These are phyloP conservation scores for Branchellion lobata DNA, from an alignment of 2,888 invertebrate species.

Conservation along the genomic window DNA sequence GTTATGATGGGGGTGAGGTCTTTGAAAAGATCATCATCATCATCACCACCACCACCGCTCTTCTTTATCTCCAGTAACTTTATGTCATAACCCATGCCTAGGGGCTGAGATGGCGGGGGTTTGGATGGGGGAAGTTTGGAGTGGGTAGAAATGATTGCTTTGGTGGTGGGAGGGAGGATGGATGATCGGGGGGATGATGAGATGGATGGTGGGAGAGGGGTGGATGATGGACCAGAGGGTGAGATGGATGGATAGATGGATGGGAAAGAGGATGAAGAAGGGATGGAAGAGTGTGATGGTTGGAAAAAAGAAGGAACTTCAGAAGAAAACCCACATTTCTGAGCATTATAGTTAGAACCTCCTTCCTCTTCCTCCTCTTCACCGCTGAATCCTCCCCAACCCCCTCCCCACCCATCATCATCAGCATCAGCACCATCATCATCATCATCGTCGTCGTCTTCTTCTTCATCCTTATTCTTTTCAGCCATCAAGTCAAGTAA, in stretches of 20 bases:
- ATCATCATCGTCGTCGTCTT: neutral
- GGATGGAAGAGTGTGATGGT: neutral
- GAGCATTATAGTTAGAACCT: neutral
- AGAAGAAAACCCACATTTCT: neutral
- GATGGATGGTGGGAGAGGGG: neutral
- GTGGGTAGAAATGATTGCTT: neutral
- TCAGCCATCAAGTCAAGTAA: too few species aligned
- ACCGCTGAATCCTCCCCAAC: neutral
- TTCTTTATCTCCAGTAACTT: constrained; percentile 22
- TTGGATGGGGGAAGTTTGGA: neutral
- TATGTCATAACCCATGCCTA: constrained; percentile 28
- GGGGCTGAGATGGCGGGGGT: neutral
- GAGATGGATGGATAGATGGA: neutral
- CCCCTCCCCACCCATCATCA: neutral
- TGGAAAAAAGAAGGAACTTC: neutral
- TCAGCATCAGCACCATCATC: neutral
- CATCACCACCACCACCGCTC: neutral
- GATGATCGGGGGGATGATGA: neutral
- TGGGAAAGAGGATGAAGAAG: neutral
- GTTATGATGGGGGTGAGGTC: constrained; percentile 6
- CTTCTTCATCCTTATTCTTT: too few species aligned
- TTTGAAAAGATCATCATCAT: neutral
- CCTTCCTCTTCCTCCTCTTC: neutral
- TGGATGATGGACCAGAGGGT: neutral
- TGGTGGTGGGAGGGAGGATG: neutral